Evolutionary conservation across 2,797 vertebrate genomes (phyloP).

Genomic region (Neostethus bicornis): DNA sequence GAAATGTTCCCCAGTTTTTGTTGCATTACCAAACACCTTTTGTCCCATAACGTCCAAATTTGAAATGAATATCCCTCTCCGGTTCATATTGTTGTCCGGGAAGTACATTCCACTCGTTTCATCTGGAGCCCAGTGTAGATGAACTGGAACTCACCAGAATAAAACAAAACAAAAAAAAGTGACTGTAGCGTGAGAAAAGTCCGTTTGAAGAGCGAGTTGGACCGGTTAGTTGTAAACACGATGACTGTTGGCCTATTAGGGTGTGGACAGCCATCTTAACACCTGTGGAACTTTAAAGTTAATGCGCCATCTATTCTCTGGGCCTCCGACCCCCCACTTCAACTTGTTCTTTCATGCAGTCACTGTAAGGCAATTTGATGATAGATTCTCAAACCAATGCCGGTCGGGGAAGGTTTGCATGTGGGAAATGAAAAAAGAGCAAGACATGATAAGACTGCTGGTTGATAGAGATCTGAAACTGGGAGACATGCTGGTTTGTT

Average conservation of each 20-base stretch:
- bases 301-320: conserved; percentile 23
- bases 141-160: conserved; percentile 29
- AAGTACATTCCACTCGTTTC: too few species aligned
- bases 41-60: too few species aligned
- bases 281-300: conserved; percentile 30
- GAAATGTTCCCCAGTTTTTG: too few species aligned
- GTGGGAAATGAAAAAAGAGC: neutral
- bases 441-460: conserved; percentile 12
- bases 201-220: conserved; percentile 46
- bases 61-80: too few species aligned
- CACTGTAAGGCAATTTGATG: conserved; percentile 44
- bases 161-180: conserved; percentile 4
- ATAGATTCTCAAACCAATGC: conserved; percentile 52
- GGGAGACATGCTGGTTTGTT: conserved; percentile 33
- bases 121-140: neutral
- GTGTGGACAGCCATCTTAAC: conserved; percentile 59
- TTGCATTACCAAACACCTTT: too few species aligned
- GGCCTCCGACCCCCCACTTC: neutral
- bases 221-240: conserved; percentile 60
- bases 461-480: conserved; percentile 56
- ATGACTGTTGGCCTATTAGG: conserved; percentile 30
- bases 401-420: conserved; percentile 36
- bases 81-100: too few species aligned
- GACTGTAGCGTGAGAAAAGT: conserved; percentile 12
- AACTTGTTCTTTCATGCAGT: conserved; percentile 24